These are phyloP conservation scores for Teleogryllus occipitalis DNA, from an alignment of 1,140 invertebrate genomes.

Conservation along the genomic window DNA sequence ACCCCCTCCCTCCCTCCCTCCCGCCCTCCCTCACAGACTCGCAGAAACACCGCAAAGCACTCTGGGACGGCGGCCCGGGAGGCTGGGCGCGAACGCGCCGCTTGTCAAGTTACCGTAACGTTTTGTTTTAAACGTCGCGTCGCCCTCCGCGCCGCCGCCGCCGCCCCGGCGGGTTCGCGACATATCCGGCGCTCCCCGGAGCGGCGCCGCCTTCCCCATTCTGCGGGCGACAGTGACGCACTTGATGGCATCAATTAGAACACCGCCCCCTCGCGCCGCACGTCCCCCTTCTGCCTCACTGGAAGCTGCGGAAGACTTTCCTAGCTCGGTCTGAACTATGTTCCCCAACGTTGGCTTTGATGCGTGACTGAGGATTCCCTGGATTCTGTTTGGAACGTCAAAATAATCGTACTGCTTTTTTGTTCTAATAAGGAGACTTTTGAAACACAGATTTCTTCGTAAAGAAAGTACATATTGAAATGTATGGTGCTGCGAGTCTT, in stretches of 20 bases:
- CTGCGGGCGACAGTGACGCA: constrained; percentile 11
- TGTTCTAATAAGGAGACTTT: too few species aligned
- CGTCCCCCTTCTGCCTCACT: too few species aligned
- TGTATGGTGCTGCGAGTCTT: too few species aligned
- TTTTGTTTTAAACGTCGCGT: constrained; percentile 15
- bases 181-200: neutral
- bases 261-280: too few species aligned
- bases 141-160: neutral
- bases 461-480: too few species aligned
- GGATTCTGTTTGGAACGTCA: too few species aligned
- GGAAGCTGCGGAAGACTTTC: too few species aligned
- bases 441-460: too few species aligned
- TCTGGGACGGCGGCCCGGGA: neutral
- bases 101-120: constrained; percentile 11
- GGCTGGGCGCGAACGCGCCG: neutral
- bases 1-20: neutral
- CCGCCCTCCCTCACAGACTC: neutral
- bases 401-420: too few species aligned
- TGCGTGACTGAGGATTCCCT: too few species aligned
- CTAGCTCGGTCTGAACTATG: too few species aligned
- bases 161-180: neutral
- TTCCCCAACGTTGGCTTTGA: too few species aligned
- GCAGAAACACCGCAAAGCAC: constrained; percentile 18
- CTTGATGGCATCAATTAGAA: constrained; percentile 17
- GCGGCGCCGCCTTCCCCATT: neutral